Base-by-base conservation (phyloP, 2,888 invertebrate species). In the Euspilapteryx auroguttella region DNA sequence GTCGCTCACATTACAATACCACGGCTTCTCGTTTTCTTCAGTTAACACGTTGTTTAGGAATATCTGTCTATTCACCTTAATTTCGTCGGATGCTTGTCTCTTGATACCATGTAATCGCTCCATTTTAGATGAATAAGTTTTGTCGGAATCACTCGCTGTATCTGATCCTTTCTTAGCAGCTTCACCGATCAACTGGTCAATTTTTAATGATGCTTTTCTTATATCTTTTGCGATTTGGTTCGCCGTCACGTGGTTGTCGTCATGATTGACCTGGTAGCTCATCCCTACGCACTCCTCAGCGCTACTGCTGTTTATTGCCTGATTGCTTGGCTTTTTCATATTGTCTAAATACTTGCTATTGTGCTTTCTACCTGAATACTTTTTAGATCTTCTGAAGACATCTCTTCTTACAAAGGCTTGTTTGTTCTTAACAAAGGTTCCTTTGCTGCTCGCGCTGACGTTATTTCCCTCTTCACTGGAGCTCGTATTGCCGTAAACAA, bases 371-470 rank as follows among this genome's bases (percentile, higher is more conserved):
- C 75, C 69, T 0, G 75, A 75, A 44, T 73, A 77, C 39, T 77
- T 77, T 36, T 76, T 61, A 7, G 77, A 77, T 34, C 77, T 55
- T 37, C 77, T 59, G 33, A 75, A 76, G 3, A 77, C 75, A 31
- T 77, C 77, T 44, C 76, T 51, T 35, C 77, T 50, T 1, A 69
- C 63, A 36, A 77, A 77, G 3, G 68, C 79, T 42, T 80, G 76
- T 44, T 80, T 80, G 32, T 77, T 77, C 52, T 81, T 81, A 26
- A 81, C 79, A 35, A 79, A 81, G 14, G 81, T 79, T 27, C 81
- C 69, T 35, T 76, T 76, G 41, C 55, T 59, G 22, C 59, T 48
- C 14, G 49, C 47, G 37, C 54, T 76, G 25, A 46, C 56, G 39
- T 52, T 65, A 37, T 66, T 76, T 7, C 71, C 73, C 42, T 77